Base-by-base conservation (phyloP, 2,113 vertebrate species). In the Turdus rufiventris region DNA sequence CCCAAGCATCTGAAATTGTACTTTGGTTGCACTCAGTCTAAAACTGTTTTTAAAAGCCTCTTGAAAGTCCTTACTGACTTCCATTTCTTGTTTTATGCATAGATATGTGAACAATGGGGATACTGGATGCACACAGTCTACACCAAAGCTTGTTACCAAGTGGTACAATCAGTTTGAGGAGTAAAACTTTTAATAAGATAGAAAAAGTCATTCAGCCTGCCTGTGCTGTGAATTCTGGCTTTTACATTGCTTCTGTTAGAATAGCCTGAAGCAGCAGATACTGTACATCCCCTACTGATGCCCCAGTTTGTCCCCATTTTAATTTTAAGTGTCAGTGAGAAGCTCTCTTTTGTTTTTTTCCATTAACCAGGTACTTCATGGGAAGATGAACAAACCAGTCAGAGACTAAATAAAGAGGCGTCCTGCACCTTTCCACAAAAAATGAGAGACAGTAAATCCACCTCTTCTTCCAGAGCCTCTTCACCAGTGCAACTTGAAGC, bases 311-410 rank as follows among this genome's bases (percentile, higher is more conserved):
- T 38, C 15, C 29, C 34, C n/a, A 68, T 72, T 19, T n/a, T 23
- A 12, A 5, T 85, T 83, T 83, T 58, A 43, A 47, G 20, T n/a
- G 31, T 63, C 48, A 63, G 21, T 85, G 25, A 82, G 58, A 70
- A 81, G 8, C 20, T 75, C 7, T 58, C 47, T 4, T 40, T 79
- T 80, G 15, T 72, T 78, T 68, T 89, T 89, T 87, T 33, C 43
- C 42, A 10, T 60, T 57, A 47, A 90, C 36, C 58, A 96, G 95
- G 74, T 79, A 60, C 34, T 62, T 83, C 42, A 48, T 96, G 94
- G 81, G 84, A 93, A 88, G 94, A 91, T 20, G 82, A 60, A 34
- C 78, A 9, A 88, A 48, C 26, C 43, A 62, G 47, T 29, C 68
- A 62, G 14, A 86, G 68, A 26, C 61, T 36, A 38, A 63, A 53